Evolutionary conservation across 2,797 vertebrate species (phyloP), one percentile per base, ranked within the genome.

Genomic region (Todus mexicanus): DNA sequence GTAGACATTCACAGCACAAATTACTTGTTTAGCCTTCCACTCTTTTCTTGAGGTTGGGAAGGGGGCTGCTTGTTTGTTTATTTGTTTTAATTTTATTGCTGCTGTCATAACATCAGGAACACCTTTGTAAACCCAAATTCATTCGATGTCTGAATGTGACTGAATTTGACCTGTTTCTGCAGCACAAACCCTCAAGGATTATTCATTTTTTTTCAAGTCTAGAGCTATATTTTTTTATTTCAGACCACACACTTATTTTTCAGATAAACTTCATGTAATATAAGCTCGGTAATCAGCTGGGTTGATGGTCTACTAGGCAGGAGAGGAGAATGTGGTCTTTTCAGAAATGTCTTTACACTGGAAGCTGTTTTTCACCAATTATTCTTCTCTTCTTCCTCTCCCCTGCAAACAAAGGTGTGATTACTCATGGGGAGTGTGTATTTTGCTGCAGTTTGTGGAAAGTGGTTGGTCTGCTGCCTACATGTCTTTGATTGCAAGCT

Each of bases 371-470:
- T 90, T 94, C 92, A 78, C 89, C 94, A 91, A 87, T 94, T 93
- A 94, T 56, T 91, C 75, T 92, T 92, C 77, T 84, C 80, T 90
- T 95, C 91, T 94, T 95, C 84, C 66, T 95, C 92, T 95, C 64
- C 79, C 70, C 90, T 93, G 92, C 95, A 95, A 96, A 95, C 89
- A 96, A 93, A 96, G 96, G 94, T 96, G 95, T 94, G 96, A 95
- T 96, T 96, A 94, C 96, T 94, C 92, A 91, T 86, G 94, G 93
- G 94, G 93, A 96, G 95, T 88, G 90, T 94, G 83, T 95, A 77
- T 96, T 96, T 95, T 96, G 92, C 95, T 90, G 91, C 78, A 95
- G 86, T 95, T 96, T 96, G 86, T 96, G 84, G 95, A 71, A 96
- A 94, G 88, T 94, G 89, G 81, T 94, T 96, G 84, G 71, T 96